Conservation (phyloP, 1,140 invertebrate genomes). For the Anastrepha ludens region DNA sequence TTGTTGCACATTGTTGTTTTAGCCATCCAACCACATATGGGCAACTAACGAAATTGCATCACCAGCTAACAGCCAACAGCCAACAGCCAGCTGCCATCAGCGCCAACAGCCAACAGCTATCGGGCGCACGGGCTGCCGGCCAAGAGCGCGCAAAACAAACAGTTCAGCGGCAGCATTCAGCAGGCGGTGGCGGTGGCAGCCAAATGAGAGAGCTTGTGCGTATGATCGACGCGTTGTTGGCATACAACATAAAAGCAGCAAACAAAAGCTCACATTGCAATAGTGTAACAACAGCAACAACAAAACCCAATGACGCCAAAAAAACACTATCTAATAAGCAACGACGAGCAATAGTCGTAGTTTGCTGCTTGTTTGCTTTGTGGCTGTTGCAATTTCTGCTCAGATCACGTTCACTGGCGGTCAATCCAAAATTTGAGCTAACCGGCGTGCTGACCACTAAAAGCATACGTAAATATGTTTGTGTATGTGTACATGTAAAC, state of each 20-base stretch:
- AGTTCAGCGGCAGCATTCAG: neutral
- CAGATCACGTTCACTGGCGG: slow-evolving; percentile 24
- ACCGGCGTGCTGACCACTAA: neutral
- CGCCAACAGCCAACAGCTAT: neutral
- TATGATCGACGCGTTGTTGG: neutral
- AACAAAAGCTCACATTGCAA: neutral
- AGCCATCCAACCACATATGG: neutral
- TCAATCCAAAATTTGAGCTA: slow-evolving; percentile 22
- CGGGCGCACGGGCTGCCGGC: neutral
- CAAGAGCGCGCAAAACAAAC: slow-evolving; percentile 39
- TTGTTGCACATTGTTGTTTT: slow-evolving; percentile 13
- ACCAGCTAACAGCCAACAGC: neutral
- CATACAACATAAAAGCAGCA: neutral
- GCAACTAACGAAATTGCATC: slow-evolving; percentile 27
- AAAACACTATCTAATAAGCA: neutral
- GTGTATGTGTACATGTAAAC: neutral
- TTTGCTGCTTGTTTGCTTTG: slow-evolving; percentile 31
- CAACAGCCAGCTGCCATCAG: neutral
- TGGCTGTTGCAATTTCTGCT: slow-evolving; percentile 7
- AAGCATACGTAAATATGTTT: neutral
- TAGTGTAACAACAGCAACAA: neutral
- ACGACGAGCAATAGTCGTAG: neutral
- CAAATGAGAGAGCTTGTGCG: slow-evolving; percentile 15
- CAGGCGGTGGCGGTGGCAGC: neutral
- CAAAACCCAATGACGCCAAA: neutral